These are phyloP conservation scores for Coboldia fuscipes DNA, from an alignment of 1,140 invertebrate species.

Conservation along the genomic window DNA sequence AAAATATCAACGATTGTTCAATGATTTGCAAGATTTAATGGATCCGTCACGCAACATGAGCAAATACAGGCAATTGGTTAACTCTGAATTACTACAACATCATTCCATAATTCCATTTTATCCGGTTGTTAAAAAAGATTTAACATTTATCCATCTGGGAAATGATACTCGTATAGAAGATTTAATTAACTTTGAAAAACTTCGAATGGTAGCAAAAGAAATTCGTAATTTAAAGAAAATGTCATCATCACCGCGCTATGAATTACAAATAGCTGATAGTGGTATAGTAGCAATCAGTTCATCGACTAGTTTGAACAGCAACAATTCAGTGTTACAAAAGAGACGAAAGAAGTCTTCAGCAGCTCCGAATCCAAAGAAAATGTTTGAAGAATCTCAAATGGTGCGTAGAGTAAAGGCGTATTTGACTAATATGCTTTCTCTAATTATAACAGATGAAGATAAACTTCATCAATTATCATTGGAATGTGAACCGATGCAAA, in stretches of 20 bases:
- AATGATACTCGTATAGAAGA: slow-evolving; percentile 88
- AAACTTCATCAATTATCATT: slow-evolving; percentile 69
- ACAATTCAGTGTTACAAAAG: too few species aligned
- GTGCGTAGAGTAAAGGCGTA: slow-evolving; percentile 89
- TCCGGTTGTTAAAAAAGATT: slow-evolving; percentile 89
- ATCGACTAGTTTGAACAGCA: neutral
- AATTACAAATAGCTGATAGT: too few species aligned
- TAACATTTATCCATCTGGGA: slow-evolving; percentile 94
- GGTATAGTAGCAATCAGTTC: too few species aligned
- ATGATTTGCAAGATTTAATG: slow-evolving; percentile 85
- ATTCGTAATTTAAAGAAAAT: slow-evolving; percentile 83
- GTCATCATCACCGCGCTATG: slow-evolving; percentile 88
- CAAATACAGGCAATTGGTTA: slow-evolving; percentile 87
- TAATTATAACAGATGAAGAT: slow-evolving; percentile 77
- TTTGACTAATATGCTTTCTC: slow-evolving; percentile 74
- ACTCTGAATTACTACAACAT: slow-evolving; percentile 57
- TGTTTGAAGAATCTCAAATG: slow-evolving; percentile 99
- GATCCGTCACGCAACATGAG: slow-evolving; percentile 97
- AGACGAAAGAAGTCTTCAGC: slow-evolving; percentile 76
- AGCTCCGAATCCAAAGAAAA: slow-evolving; percentile 87
- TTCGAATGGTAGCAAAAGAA: slow-evolving; percentile 97
- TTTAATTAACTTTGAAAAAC: slow-evolving; percentile 94
- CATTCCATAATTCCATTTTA: slow-evolving; percentile 94
- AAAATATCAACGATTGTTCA: slow-evolving; percentile 87
- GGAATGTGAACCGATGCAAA: slow-evolving; percentile 60